These are phyloP conservation scores for Masticophis lateralis DNA, from an alignment of 2,797 vertebrate genomes.

Conservation along the genomic window DNA sequence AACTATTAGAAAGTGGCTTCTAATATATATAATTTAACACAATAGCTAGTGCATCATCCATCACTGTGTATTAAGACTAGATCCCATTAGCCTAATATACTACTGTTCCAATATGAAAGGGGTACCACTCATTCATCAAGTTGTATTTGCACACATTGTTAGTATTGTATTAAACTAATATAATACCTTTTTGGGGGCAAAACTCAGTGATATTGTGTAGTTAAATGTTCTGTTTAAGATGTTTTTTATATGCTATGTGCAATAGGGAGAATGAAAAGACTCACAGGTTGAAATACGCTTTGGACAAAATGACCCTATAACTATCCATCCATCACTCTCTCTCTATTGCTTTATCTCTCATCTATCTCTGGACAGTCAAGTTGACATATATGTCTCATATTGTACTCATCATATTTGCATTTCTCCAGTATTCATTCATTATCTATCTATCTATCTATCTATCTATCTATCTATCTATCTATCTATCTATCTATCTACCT, in stretches of 20 bases:
- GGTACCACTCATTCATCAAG: conserved; percentile 64
- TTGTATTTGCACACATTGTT: conserved; percentile 56
- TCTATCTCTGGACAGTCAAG: background rate
- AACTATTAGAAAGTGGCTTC: conserved; percentile 45
- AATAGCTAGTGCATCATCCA: conserved; percentile 58
- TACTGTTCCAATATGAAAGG: conserved; percentile 59
- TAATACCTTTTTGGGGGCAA: conserved; percentile 58
- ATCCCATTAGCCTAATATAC: conserved; percentile 56
- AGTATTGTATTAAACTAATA: conserved; percentile 59
- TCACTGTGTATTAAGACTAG: conserved; percentile 53
- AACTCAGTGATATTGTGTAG: conserved; percentile 48
- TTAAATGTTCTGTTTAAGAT: conserved; percentile 51
- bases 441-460: too few species aligned
- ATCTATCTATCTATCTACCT: too few species aligned
- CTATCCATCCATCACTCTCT: background rate
- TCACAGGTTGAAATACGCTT: conserved; percentile 38
- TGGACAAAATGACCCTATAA: conserved; percentile 33
- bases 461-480: too few species aligned
- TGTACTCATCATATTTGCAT: background rate
- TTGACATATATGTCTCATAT: background rate
- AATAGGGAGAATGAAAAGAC: conserved; percentile 49
- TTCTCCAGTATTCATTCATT: background rate
- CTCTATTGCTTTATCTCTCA: background rate
- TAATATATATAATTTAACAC: conserved; percentile 43
- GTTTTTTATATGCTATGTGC: conserved; percentile 40